phyloP scores from a whole-genome alignment of 2,888 invertebrate genomes.

The Mechanitis messenoides region DNA sequence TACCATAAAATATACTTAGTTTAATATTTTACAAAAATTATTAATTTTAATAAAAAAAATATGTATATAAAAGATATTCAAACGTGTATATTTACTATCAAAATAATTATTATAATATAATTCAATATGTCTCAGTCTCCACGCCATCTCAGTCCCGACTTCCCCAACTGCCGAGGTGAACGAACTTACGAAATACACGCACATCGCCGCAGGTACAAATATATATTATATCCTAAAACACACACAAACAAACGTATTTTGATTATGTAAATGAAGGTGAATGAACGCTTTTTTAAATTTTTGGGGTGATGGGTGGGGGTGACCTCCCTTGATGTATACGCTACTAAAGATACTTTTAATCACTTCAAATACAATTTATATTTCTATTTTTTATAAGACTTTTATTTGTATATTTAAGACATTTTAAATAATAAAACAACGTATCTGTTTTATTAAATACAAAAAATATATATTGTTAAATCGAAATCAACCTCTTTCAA shows the following conservation, averaged over 20 bases:
- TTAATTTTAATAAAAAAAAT: not conserved
- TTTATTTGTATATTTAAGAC: too few species aligned
- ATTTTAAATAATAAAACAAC: too few species aligned
- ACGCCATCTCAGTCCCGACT: constrained; percentile 53
- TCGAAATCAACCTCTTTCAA: too few species aligned
- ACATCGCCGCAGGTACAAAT: constrained; percentile 29
- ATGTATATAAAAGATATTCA: constrained; percentile 7
- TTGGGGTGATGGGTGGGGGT: constrained; percentile 1
- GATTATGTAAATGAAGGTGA: constrained; percentile 7
- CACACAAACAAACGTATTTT: constrained; percentile 34
- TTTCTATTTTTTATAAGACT: too few species aligned
- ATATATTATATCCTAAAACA: constrained; percentile 14
- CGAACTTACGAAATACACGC: constrained; percentile 74
- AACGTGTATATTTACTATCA: not conserved
- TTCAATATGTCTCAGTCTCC: constrained; percentile 36
- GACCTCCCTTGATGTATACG: too few species aligned
- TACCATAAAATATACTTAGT: too few species aligned
- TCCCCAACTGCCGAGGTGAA: constrained; percentile 74
- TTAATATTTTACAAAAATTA: too few species aligned
- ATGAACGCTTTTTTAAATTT: constrained; percentile 5
- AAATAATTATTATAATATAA: not conserved
- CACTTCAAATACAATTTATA: too few species aligned
- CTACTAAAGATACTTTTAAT: too few species aligned
- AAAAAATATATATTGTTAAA: too few species aligned
- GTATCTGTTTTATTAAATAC: too few species aligned